phyloP scores from a whole-genome alignment of 1,140 invertebrate species.

The Sogatella furcifera region DNA sequence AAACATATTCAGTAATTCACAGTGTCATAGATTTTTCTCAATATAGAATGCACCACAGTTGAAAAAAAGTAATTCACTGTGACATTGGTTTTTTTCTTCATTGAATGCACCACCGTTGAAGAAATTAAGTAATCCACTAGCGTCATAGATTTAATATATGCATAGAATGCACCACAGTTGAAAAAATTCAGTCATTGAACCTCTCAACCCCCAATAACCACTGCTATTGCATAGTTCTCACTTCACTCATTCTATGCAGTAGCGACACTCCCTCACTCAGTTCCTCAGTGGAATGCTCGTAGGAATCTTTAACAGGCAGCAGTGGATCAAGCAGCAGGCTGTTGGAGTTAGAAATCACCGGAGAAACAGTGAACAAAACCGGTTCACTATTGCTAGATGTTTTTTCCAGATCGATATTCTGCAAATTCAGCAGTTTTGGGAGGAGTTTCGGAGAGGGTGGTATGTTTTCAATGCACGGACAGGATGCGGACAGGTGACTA shows the following conservation, averaged over 20 bases:
- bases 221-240: background rate
- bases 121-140: too few relatives aligned
- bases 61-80: background rate
- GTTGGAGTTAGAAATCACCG: background rate
- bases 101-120: too few relatives aligned
- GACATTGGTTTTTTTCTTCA: too few relatives aligned
- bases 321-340: background rate
- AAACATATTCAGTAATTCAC: too few relatives aligned
- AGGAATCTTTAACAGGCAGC: background rate
- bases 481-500: constrained; percentile 41
- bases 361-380: background rate
- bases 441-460: constrained; percentile 21
- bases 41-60: background rate
- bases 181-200: background rate
- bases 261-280: background rate
- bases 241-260: background rate
- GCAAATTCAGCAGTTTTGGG: background rate
- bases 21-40: too few relatives aligned
- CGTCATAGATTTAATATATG: too few relatives aligned
- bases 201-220: background rate
- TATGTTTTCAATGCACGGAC: constrained; percentile 47
- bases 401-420: background rate
- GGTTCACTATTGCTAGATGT: background rate
- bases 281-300: background rate
- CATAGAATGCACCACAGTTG: background rate